phyloP scores from a whole-genome alignment of 2,888 invertebrate genomes.

The Noctuana brunneofusca region DNA sequence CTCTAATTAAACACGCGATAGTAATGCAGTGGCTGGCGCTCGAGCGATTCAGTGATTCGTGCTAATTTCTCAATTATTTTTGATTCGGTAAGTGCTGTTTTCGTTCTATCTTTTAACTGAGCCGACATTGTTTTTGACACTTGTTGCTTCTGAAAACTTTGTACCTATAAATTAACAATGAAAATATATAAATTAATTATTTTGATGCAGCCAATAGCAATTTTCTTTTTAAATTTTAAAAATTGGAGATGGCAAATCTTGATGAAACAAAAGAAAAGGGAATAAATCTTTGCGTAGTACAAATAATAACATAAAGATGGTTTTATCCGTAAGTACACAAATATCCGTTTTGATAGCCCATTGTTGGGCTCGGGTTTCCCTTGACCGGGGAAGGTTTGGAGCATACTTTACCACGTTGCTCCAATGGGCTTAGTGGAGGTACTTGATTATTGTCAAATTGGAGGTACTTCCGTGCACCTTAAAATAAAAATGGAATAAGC shows the following conservation, averaged over 20 bases:
- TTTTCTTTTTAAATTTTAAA: neutral
- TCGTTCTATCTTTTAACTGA: neutral
- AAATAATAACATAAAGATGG: too few species aligned
- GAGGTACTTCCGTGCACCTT: too few species aligned
- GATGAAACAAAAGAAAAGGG: slow-evolving; percentile 8
- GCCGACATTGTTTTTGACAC: slow-evolving; percentile 8
- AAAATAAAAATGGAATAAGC: too few species aligned
- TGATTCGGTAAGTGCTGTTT: slow-evolving; percentile 33
- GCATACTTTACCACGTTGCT: too few species aligned
- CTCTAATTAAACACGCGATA: slow-evolving; percentile 49
- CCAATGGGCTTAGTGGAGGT: too few species aligned
- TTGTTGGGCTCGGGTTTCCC: too few species aligned
- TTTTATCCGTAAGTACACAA: too few species aligned
- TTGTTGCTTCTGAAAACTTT: slow-evolving; percentile 16
- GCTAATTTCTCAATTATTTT: slow-evolving; percentile 29
- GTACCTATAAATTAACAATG: too few species aligned
- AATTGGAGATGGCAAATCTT: slow-evolving; percentile 5
- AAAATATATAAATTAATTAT: neutral
- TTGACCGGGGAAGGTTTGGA: too few species aligned
- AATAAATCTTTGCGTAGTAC: neutral
- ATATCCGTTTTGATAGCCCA: too few species aligned
- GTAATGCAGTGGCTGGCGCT: slow-evolving; percentile 65
- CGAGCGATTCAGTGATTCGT: slow-evolving; percentile 55
- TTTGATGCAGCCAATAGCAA: neutral
- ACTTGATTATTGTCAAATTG: too few species aligned